Percentiles rank a stretch among this genome's conserved stretches.
Conservation (phyloP, 2,888 invertebrate genomes). For the Pogonocherus hispidulus region DNA sequence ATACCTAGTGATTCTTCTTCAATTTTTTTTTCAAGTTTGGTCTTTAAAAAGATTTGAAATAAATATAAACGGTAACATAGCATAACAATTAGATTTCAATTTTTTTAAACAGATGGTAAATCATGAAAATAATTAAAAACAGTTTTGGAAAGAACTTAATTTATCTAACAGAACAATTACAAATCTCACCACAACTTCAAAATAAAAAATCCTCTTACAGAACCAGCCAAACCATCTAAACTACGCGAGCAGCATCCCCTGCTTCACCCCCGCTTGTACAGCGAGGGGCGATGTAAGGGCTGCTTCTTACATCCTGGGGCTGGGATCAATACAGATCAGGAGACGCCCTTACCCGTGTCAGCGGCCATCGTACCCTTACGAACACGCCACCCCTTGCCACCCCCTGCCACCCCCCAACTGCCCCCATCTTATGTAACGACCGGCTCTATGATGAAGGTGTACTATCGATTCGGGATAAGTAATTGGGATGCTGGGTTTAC, state of each 20-base stretch:
- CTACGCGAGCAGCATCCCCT: constrained; percentile 60
- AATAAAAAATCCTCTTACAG: too few species aligned
- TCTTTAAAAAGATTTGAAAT: too few species aligned
- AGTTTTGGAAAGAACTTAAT: too few species aligned
- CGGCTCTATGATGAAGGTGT: constrained; percentile 31
- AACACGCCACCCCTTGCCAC: constrained; percentile 35
- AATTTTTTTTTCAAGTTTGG: too few species aligned
- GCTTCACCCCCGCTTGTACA: constrained; percentile 44
- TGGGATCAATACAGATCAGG: constrained; percentile 70
- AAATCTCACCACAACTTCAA: too few species aligned
- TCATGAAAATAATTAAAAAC: too few species aligned
- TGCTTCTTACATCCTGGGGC: constrained; percentile 69
- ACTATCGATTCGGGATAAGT: constrained; percentile 39
- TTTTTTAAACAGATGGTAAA: too few species aligned
- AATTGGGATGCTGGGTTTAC: constrained; percentile 24
- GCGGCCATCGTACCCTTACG: constrained; percentile 62
- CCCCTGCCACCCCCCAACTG: constrained; percentile 33
- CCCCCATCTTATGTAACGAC: constrained; percentile 47
- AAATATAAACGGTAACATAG: too few species aligned
- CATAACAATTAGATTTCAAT: too few species aligned
- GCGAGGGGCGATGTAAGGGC: constrained; percentile 66
- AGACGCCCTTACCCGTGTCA: constrained; percentile 70
- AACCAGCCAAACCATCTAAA: constrained; percentile 52
- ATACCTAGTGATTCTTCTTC: too few species aligned
- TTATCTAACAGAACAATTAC: too few species aligned